Base-by-base conservation (phyloP, 2,888 invertebrate genomes). In the Lapara coniferarum region DNA sequence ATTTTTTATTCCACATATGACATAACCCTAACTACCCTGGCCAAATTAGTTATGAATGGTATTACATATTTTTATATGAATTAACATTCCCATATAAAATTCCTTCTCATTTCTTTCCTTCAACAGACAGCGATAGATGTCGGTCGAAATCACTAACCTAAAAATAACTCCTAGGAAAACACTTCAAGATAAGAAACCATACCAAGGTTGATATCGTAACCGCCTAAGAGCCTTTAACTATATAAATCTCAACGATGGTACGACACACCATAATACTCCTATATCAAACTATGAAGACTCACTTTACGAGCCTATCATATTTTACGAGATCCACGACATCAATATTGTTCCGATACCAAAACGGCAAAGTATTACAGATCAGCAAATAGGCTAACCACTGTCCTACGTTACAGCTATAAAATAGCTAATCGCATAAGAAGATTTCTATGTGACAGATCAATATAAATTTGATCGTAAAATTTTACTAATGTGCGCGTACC, bases 281-380 rank as follows among this genome's bases (percentile, higher is more conserved):
- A 69, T 69, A 67, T 70, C 69, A 69, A 67, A 70, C 67, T 68
- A 69, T 72, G 71, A 69, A 70, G 59, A 68, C 69, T 58, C 59
- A 67, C 67, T 72, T 72, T 72, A 72, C 51, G 71, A 70, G 37
- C 67, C 19, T 25, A 72, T 72, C 67, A 68, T 69, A 72, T 52
- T 72, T 72, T 72, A 72, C 53, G 71, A 67, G 66, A 69, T 53
- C 52, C 46, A 53, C 68, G 46, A 59, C 52, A 59, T 46, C 63
- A 70, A 72, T 72, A 70, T 71, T 68, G 70, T 70, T 63, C 56
- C 30, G 69, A 67, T 55, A 53, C 57, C 58, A 59, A 59, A 70
- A 71, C 55, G 55, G 53, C 59, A 49, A 19, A 49, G 63, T 19
- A 49, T 49, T 49, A 14, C 19, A 12, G 46, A 63, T 63, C 46